A percentile compares a stretch with the other conserved stretches of the same genome.
phyloP scores from a whole-genome alignment of 2,797 vertebrate genomes.

The Fistularia tabacaria region DNA sequence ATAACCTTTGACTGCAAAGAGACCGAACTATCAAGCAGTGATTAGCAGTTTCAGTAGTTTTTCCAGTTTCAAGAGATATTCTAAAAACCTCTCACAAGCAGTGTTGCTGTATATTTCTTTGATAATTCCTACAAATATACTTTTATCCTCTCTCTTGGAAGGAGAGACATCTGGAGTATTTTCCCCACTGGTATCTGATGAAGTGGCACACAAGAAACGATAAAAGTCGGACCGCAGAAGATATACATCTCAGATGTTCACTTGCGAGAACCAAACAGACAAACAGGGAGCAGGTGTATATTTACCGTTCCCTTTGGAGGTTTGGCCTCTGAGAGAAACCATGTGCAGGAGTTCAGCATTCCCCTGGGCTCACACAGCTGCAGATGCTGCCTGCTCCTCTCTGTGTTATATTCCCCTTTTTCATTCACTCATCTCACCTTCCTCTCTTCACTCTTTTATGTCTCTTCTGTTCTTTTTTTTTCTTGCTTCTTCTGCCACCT shows the following conservation, averaged over 20 bases:
- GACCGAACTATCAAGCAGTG: too few species aligned
- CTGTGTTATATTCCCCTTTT: slow-evolving; percentile 20
- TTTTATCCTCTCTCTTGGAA: too few species aligned
- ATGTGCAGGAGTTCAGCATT: slow-evolving; percentile 52
- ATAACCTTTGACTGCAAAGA: too few species aligned
- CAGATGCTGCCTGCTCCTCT: slow-evolving; percentile 55
- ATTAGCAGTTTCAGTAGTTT: too few species aligned
- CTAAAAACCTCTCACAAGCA: too few species aligned
- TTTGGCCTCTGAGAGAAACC: slow-evolving; percentile 63
- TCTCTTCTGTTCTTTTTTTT: background rate
- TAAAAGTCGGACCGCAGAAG: background rate
- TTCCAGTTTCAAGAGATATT: too few species aligned
- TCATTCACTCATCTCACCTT: slow-evolving; percentile 10
- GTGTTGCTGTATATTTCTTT: too few species aligned
- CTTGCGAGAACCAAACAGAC: slow-evolving; percentile 7
- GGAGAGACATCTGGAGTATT: too few species aligned
- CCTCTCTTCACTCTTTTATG: slow-evolving; percentile 6
- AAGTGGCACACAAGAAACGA: too few species aligned
- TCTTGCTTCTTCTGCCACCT: background rate
- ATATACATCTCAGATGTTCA: slow-evolving; percentile 9
- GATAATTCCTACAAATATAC: too few species aligned
- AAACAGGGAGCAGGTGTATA: slow-evolving; percentile 52
- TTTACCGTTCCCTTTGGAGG: slow-evolving; percentile 46
- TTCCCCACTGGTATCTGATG: too few species aligned
- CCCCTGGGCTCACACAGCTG: slow-evolving; percentile 69